phyloP scores from a whole-genome alignment of 1,140 invertebrate genomes.

The Tetragnatha versicolor region DNA sequence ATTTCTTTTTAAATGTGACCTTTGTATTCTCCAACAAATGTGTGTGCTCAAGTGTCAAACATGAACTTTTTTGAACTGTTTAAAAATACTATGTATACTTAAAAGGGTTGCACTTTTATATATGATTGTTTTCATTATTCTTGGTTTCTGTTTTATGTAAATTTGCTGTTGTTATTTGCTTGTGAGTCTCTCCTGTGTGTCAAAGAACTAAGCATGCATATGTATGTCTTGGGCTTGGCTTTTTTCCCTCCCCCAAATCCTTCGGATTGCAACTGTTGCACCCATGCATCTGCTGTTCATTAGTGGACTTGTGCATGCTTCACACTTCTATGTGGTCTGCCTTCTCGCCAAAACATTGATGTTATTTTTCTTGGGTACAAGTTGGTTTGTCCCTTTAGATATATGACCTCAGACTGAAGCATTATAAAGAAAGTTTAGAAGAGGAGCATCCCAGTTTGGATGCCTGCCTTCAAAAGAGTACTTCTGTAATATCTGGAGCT shows the following conservation, averaged over 20 bases:
- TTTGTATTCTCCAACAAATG: too few relatives aligned
- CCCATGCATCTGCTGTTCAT: slow-evolving; percentile 44
- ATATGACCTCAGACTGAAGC: slow-evolving; percentile 84
- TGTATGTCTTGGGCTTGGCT: slow-evolving; percentile 41
- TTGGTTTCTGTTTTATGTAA: not conserved
- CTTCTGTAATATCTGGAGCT: slow-evolving; percentile 69
- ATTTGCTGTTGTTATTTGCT: slow-evolving; percentile 3
- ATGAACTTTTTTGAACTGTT: too few relatives aligned
- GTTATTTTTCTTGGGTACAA: slow-evolving; percentile 38
- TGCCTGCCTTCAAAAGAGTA: slow-evolving; percentile 65
- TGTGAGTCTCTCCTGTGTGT: slow-evolving; percentile 19
- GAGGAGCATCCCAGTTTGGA: slow-evolving; percentile 85
- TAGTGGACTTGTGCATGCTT: slow-evolving; percentile 54
- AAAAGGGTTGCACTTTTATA: too few relatives aligned
- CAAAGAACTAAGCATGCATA: slow-evolving; percentile 38
- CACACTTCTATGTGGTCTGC: slow-evolving; percentile 24
- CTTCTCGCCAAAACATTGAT: slow-evolving; percentile 7
- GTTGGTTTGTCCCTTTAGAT: slow-evolving; percentile 71
- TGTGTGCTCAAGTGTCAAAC: too few relatives aligned
- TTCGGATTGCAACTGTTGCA: slow-evolving; percentile 15
- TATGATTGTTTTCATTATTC: not conserved
- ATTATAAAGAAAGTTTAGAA: slow-evolving; percentile 86
- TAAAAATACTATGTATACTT: too few relatives aligned
- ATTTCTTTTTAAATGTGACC: slow-evolving; percentile 14
- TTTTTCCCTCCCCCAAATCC: slow-evolving; percentile 17